Percentiles rank a stretch among this genome's conserved stretches.
Evolutionary conservation across 2,113 vertebrate species (phyloP).

Genomic region (Trochalopteron elliotii): DNA sequence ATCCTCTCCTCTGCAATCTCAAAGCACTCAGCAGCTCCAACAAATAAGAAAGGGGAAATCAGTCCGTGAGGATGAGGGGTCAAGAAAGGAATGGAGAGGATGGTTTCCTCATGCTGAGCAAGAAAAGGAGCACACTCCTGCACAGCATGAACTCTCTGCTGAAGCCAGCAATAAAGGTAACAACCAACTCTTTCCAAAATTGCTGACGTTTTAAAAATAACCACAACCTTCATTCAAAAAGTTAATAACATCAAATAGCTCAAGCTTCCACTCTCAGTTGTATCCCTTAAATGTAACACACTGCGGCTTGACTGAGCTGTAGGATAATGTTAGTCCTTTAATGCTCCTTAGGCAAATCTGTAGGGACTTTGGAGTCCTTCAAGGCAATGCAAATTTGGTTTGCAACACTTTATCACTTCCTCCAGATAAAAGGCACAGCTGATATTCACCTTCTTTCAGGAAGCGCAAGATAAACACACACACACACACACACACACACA

Average conservation of each 20-base stretch:
- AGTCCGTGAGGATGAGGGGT: neutral
- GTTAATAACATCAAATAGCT: conserved; percentile 17
- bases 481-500: no score
- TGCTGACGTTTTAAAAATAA: neutral
- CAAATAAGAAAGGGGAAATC: neutral
- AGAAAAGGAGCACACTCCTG: neutral
- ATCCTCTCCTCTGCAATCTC: neutral
- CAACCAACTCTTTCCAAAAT: neutral
- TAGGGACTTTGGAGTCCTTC: neutral
- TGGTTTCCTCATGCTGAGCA: neutral
- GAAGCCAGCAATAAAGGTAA: neutral
- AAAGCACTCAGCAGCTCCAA: neutral
- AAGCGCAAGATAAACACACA: neutral
- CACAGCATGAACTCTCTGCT: neutral
- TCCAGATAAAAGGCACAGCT: conserved; percentile 24
- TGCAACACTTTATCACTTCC: conserved; percentile 19
- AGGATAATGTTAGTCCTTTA: conserved; percentile 1
- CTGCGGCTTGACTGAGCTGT: neutral
- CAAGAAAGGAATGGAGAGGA: neutral
- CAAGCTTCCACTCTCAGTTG: neutral
- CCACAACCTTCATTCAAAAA: neutral
- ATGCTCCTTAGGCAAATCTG: conserved; percentile 39
- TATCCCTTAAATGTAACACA: neutral
- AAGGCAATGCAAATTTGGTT: conserved; percentile 11
- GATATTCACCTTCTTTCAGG: neutral